Conservation (phyloP, 2,113 vertebrate genomes). For the Octodon degus region DNA sequence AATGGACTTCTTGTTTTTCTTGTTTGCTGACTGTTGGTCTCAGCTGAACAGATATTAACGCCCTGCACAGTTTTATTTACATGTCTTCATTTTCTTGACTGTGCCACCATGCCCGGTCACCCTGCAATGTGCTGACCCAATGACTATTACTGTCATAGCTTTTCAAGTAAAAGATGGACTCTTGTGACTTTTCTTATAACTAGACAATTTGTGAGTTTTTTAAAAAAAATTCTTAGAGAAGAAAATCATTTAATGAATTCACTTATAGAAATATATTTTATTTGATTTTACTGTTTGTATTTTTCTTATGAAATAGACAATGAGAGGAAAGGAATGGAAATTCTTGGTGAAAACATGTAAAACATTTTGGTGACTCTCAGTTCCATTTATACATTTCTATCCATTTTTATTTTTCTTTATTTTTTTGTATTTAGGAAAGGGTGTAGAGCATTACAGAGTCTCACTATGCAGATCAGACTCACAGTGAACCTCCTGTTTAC, state of each 20-base stretch:
- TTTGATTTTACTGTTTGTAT: neutral
- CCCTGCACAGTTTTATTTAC: neutral
- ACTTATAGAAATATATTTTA: neutral
- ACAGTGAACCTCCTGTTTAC: too few species aligned
- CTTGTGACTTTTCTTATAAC: neutral
- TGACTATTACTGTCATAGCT: neutral
- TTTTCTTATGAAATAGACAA: neutral
- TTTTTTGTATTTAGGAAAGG: too few species aligned
- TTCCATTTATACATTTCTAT: constrained; percentile 1
- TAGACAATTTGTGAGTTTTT: neutral
- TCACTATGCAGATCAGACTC: too few species aligned
- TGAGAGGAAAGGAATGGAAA: neutral
- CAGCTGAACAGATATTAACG: neutral
- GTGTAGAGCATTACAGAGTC: too few species aligned
- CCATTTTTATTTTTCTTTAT: neutral
- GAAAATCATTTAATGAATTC: neutral
- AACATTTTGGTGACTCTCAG: constrained; percentile 13
- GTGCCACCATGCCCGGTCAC: neutral
- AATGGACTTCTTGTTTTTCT: neutral
- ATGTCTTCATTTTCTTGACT: neutral
- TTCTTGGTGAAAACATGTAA: neutral
- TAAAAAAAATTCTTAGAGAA: neutral
- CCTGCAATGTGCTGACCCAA: neutral
- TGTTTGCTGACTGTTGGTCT: neutral
- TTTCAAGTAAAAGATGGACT: neutral